These are phyloP conservation scores for Epinotia ramella DNA, from an alignment of 2,888 invertebrate genomes.

Conservation along the genomic window DNA sequence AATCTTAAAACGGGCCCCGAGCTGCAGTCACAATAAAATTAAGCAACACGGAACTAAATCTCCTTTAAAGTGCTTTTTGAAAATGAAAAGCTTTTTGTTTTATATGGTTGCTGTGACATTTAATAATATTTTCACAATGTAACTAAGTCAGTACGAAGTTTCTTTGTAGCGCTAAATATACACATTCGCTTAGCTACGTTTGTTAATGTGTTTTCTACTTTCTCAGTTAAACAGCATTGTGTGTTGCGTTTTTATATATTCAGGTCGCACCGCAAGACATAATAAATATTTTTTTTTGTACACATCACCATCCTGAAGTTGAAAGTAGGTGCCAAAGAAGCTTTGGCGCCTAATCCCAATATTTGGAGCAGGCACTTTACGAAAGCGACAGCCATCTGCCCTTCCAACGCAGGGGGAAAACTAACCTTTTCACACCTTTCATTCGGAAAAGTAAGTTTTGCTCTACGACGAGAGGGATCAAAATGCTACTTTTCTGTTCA, in stretches of 20 bases:
- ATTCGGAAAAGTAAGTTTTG: no score
- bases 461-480: no score
- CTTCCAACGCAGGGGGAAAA: no score
- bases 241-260: constrained; percentile 1
- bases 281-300: no score
- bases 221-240: neutral
- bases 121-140: constrained; percentile 41
- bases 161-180: constrained; percentile 27
- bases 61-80: constrained; percentile 43
- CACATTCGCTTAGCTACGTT: constrained; percentile 14
- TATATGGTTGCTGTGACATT: constrained; percentile 40
- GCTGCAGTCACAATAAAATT: constrained; percentile 44
- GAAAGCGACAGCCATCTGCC: no score
- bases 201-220: constrained; percentile 4
- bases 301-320: no score
- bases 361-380: no score
- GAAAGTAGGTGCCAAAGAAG: no score
- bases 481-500: no score
- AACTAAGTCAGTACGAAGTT: neutral
- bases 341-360: no score
- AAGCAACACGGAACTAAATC: constrained; percentile 43
- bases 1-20: constrained; percentile 37
- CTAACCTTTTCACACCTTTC: no score
- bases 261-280: no score
- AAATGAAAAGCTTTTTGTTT: constrained; percentile 44